Evolutionary conservation across 2,888 invertebrate species (phyloP), one percentile per base, ranked within the genome.

Genomic region (Pyrgus malvae): DNA sequence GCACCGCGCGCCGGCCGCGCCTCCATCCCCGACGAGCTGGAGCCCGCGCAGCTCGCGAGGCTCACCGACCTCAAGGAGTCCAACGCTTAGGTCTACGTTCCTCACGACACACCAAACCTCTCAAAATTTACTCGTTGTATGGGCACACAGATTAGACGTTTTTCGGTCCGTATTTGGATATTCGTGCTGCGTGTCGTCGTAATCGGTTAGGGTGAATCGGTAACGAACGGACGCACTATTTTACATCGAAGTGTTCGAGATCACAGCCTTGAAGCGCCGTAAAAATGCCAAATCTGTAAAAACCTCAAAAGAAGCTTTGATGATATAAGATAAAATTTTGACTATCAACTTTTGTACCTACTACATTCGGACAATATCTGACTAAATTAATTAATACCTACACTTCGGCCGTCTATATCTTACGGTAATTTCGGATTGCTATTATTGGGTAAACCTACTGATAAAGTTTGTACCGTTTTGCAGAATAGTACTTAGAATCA

Each of bases 61-160:
- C 92, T 97, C 68, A 96, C 97, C 76, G 95, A 96, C 78, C 92
- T 97, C 57, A 97, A 97, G 82, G 97, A 97, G 85, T 97, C 97
- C 59, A 97, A 97, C 84, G 97, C 97, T 90, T 97, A 95, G 84
- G 62, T 66, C 64, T 65, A 60, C n/a, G n/a, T n/a, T n/a, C n/a
- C n/a, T n/a, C n/a, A n/a, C n/a, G n/a, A n/a, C n/a, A n/a, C n/a
- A n/a, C n/a, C n/a, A n/a, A n/a, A n/a, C n/a, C n/a, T n/a, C n/a
- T n/a, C n/a, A n/a, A n/a, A n/a, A n/a, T n/a, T n/a, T n/a, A n/a
- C n/a, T n/a, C n/a, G n/a, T n/a, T n/a, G n/a, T n/a, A n/a, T n/a
- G n/a, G n/a, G n/a, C n/a, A n/a, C n/a, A n/a, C n/a, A n/a, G n/a
- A n/a, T n/a, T n/a, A n/a, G n/a, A n/a, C n/a, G n/a, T n/a, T n/a